phyloP scores from a whole-genome alignment of 2,888 invertebrate species.

The Temnothorax ravouxi region DNA sequence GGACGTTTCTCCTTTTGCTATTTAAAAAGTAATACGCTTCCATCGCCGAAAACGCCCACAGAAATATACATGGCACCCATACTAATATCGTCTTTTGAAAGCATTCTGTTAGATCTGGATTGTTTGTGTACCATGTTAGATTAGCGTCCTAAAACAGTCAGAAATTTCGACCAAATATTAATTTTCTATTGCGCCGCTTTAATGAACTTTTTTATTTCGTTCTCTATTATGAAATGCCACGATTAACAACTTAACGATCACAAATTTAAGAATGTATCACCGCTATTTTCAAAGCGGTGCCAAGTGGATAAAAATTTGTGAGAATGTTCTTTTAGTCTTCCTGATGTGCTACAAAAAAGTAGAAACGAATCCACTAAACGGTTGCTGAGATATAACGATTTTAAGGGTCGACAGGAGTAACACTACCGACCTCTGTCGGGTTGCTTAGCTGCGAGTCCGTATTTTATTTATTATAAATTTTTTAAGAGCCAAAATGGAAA shows the following conservation, averaged over 20 bases:
- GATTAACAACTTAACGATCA: not conserved
- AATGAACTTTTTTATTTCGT: not conserved
- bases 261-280: no score
- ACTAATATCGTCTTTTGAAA: slow-evolving; percentile 96
- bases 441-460: no score
- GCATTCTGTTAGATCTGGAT: slow-evolving; percentile 96
- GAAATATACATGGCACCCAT: slow-evolving; percentile 95
- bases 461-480: no score
- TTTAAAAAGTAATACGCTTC: slow-evolving; percentile 92
- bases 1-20: slow-evolving; percentile 93
- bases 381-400: no score
- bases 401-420: no score
- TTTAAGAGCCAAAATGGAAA: no score
- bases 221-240: not conserved
- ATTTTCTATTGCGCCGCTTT: not conserved
- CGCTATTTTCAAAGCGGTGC: no score
- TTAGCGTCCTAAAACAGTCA: slow-evolving; percentile 90
- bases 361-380: no score
- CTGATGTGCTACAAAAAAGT: no score
- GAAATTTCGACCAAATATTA: slow-evolving; percentile 28
- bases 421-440: no score
- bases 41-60: slow-evolving; percentile 92
- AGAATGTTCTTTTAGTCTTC: no score
- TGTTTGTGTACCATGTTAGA: slow-evolving; percentile 92
- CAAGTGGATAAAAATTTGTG: no score